Evolutionary conservation across 2,888 invertebrate genomes (phyloP).

Genomic region (Leptopilina myrica): DNA sequence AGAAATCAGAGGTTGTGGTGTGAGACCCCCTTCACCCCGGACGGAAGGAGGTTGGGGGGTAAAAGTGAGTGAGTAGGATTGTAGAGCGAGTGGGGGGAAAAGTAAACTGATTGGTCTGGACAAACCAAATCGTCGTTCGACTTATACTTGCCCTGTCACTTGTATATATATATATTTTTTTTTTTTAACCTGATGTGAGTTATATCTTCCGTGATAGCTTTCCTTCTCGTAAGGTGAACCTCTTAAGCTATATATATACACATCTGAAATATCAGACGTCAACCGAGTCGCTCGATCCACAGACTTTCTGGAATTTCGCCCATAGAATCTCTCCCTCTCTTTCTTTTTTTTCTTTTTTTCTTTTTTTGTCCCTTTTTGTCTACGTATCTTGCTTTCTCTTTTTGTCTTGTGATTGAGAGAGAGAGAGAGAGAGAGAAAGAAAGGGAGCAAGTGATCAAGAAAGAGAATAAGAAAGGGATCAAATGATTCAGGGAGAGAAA

Average conservation of each 20-base stretch:
- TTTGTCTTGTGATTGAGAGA: too few species aligned
- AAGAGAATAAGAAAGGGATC: too few species aligned
- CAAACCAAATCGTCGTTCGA: constrained; percentile 39
- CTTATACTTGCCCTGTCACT: not conserved
- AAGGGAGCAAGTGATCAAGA: too few species aligned
- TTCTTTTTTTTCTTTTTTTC: too few species aligned
- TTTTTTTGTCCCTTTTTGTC: too few species aligned
- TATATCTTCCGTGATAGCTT: not conserved
- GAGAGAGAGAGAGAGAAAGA: too few species aligned
- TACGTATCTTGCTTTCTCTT: too few species aligned
- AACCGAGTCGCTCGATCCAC: constrained; percentile 6
- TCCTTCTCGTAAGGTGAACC: not conserved
- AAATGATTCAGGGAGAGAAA: too few species aligned
- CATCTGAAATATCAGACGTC: constrained; percentile 35
- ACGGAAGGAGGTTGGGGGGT: too few species aligned
- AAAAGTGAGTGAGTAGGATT: too few species aligned
- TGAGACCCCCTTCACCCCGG: too few species aligned
- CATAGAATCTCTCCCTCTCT: not conserved
- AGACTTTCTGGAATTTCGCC: constrained; percentile 33
- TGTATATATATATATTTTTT: not conserved
- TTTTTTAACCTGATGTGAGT: not conserved
- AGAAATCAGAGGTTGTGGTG: not conserved
- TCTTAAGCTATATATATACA: constrained; percentile 14
- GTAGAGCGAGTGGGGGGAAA: too few species aligned
- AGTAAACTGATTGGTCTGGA: constrained; percentile 41